Conservation (phyloP, 2,113 vertebrate genomes). For the Ploceus nigricollis region DNA sequence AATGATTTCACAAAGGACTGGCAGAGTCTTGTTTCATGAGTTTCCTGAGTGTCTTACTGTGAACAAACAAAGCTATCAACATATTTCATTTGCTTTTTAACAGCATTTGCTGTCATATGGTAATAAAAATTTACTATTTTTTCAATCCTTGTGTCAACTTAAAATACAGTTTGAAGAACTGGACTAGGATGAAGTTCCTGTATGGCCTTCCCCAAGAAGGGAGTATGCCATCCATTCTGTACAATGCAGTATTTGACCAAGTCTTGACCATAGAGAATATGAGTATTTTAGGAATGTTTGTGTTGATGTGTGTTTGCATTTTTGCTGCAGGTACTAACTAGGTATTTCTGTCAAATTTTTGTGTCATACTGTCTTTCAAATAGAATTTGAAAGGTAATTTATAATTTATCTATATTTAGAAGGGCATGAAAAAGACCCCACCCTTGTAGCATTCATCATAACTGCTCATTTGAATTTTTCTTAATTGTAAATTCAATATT, state of each 20-base stretch:
- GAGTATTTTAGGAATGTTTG: not conserved
- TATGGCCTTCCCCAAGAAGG: not conserved
- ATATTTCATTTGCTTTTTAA: not conserved
- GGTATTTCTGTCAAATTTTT: not conserved
- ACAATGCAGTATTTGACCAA: not conserved
- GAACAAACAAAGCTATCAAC: not conserved
- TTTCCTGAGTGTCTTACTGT: not conserved
- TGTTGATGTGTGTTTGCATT: not conserved
- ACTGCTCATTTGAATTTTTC: not conserved
- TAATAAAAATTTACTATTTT: not conserved
- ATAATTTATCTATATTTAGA: not conserved
- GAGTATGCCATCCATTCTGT: not conserved
- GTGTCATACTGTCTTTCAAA: not conserved
- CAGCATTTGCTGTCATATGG: not conserved
- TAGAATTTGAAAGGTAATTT: not conserved
- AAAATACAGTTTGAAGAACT: not conserved
- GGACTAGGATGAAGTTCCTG: not conserved
- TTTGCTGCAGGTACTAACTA: not conserved
- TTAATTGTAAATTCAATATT: not conserved
- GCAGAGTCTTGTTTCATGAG: not conserved
- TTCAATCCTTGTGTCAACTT: not conserved
- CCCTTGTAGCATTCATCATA: not conserved
- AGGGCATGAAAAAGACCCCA: rapidly evolving
- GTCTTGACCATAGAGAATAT: not conserved
- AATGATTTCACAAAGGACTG: not conserved